Evolutionary conservation across 2,797 vertebrate genomes (phyloP).

Genomic region (Premnoplex brunnescens): DNA sequence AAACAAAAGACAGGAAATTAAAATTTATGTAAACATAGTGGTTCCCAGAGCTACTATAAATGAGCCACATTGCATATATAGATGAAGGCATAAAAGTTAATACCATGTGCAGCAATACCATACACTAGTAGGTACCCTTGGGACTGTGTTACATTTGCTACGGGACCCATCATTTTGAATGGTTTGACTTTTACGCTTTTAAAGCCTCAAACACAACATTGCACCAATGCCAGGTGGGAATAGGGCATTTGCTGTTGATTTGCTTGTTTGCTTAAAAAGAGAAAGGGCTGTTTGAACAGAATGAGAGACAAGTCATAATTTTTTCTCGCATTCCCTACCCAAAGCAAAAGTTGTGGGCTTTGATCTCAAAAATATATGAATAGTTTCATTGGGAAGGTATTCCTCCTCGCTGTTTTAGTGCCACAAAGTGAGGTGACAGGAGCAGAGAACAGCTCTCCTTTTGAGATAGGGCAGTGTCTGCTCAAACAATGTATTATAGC

Average conservation of each 20-base stretch:
- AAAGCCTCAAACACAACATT: constrained; percentile 32
- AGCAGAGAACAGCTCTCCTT: not conserved
- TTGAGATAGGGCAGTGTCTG: not conserved
- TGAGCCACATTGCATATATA: constrained; percentile 50
- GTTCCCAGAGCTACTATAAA: constrained; percentile 65
- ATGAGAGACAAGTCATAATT: not conserved
- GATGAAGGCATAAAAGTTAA: constrained; percentile 68
- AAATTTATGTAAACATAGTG: constrained; percentile 71
- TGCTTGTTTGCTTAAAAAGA: constrained; percentile 7
- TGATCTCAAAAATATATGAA: not conserved
- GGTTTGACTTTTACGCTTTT: constrained; percentile 50
- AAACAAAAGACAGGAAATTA: constrained; percentile 74
- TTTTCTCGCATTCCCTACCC: not conserved
- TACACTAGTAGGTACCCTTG: not conserved
- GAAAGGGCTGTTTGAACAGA: not conserved
- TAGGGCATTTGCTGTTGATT: constrained; percentile 8
- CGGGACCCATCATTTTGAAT: constrained; percentile 51
- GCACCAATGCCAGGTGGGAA: not conserved
- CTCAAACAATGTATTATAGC: not conserved
- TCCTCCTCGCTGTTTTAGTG: not conserved
- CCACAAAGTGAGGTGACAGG: not conserved
- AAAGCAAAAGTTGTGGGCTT: not conserved
- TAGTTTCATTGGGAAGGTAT: not conserved
- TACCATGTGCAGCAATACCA: constrained; percentile 29
- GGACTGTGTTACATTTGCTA: constrained; percentile 49